Evolutionary conservation across 2,113 vertebrate genomes (phyloP), one percentile per base, ranked within the genome.

Genomic region (Pseudorasbora parva): DNA sequence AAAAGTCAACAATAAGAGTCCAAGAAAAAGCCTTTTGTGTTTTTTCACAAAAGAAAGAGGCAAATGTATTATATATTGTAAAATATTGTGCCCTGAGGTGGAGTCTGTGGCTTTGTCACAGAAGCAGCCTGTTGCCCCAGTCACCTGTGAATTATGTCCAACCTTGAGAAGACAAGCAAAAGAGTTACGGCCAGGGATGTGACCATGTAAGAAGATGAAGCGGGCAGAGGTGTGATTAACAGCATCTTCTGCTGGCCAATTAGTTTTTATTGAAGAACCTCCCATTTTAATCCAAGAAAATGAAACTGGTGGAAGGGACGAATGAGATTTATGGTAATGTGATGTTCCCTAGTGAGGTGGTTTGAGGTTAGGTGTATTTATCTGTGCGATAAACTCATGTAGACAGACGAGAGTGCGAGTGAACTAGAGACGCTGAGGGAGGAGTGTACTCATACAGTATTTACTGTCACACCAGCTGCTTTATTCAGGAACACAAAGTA

Each of bases 141-240:
- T 43, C 73, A 72, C 57, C 45, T 25, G 49, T 78, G 83, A 86
- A 85, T 84, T 77, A 86, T 59, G 45, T 74, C 73, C 74, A 82
- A 45, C 81, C 78, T 83, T n/a, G 81, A 83, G 78, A 41, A 41
- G 30, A 74, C 73, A 66, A 8, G 21, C 27, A 27, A 33, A n/a
- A 82, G 71, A 76, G 69, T 85, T 57, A 86, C 37, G 37, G 41
- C 14, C 60, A 76, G n/a, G 17, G 49, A 30, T 74, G 62, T 74
- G n/a, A 59, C 25, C 25, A 25, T 73, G 71, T 76, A 45, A 62
- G 78, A 21, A 56, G 43, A 78, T 11, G 57, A 60, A 60, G 56
- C 68, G 60, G 12, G 17, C 23, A 37, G 73, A 66, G 76, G 73
- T 78, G 74, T 78, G 25, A 71, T 84, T 81, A 59, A 60, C 5